Evolutionary conservation across 2,113 vertebrate species (phyloP).

Genomic region (Phylloscopus trochiloides): DNA sequence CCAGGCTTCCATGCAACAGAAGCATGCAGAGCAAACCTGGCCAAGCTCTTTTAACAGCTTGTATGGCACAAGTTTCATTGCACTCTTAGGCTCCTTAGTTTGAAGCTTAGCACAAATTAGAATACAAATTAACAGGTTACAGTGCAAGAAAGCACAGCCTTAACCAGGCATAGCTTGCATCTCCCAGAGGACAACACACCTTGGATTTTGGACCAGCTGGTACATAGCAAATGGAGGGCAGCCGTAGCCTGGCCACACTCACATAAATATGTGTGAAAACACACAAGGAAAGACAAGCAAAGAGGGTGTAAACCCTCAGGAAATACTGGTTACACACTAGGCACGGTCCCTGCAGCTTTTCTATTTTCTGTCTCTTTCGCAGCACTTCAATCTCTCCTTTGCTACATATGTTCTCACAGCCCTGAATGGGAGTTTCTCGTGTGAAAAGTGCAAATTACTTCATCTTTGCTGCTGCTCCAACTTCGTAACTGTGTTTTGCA

Average conservation of each 20-base stretch:
- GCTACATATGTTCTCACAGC: not conserved
- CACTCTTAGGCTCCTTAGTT: not conserved
- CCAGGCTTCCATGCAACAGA: not conserved
- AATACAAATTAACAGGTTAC: not conserved
- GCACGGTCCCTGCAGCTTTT: not conserved
- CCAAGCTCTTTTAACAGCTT: not conserved
- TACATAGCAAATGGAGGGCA: not conserved
- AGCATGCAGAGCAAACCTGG: not conserved
- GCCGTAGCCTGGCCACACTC: not conserved
- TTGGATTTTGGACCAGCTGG: not conserved
- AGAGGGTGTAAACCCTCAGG: not conserved
- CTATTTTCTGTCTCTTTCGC: not conserved
- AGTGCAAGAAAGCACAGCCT: not conserved
- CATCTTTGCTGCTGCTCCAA: not conserved
- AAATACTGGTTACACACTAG: not conserved
- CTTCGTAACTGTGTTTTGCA: not conserved
- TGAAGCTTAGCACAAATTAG: not conserved
- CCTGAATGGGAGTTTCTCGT: not conserved
- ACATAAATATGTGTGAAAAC: not conserved
- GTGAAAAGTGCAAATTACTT: not conserved
- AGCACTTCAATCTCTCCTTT: not conserved
- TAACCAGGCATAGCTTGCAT: not conserved
- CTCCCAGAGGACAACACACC: not conserved
- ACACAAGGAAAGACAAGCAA: not conserved
- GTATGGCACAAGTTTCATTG: not conserved